Base-by-base conservation (phyloP, 2,797 vertebrate species). In the Molossus alvarezi region DNA sequence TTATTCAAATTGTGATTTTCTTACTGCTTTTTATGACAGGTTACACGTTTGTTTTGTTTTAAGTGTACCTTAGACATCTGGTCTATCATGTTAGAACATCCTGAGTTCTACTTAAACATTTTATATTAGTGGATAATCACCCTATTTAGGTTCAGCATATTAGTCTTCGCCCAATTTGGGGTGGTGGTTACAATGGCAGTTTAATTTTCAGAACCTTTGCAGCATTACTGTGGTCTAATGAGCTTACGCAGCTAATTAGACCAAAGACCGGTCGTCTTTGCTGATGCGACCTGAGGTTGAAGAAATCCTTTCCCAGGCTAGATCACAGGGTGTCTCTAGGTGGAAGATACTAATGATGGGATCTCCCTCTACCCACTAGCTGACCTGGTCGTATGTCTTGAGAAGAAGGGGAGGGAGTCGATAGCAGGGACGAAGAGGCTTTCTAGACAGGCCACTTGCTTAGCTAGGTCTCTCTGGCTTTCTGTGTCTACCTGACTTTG, bases 1-100 rank as follows among this genome's bases (percentile, higher is more conserved):
- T 86, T 27, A 64, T 45, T 92, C 51, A 96, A 79, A 27, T 67
- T 91, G 27, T 65, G 21, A 72, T 76, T 75, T 89, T 57, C 37
- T 81, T 80, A 10, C 33, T 86, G 60, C 67, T 57, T 73, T 89
- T 41, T 64, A 55, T 79, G 75, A 72, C 23, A 62, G 27, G 21
- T 75, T 21, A 23, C 48, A 84, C 6, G 17, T n/a, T 48, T 64
- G 11, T 64, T 13, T 45, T 62, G 4, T 60, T n/a, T 58, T 17
- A 2, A 51, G 64, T 17, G 15, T 29, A 75, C 64, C 37, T 29
- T 62, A 58, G 45, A 85, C 51, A 90, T 57, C 60, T 89, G n/a
- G 5, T 79, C 48, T 88, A n/a, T 71, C 57, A 27, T 85, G 29
- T 64, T 79, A 82, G 6, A 2, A 21, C 6, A 65, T 13, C 1